Percentiles rank a stretch among this genome's conserved stretches.
phyloP scores from a whole-genome alignment of 1,140 invertebrate species.

The Drosophila sturtevanti region DNA sequence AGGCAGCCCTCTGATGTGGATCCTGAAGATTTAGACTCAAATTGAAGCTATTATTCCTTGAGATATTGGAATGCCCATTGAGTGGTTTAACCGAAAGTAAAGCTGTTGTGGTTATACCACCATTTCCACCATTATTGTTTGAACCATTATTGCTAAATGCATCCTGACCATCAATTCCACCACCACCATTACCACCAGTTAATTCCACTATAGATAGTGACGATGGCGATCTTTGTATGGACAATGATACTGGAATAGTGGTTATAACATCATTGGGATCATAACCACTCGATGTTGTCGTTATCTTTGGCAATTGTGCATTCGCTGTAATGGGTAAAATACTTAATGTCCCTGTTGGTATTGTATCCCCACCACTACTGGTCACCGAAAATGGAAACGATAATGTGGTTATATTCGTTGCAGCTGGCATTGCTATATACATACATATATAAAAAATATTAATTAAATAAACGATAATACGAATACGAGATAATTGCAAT shows the following conservation, averaged over 20 bases:
- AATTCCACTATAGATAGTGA: constrained; percentile 70
- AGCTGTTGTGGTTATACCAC: constrained; percentile 66
- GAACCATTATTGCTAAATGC: constrained; percentile 46
- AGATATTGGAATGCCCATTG: constrained; percentile 60
- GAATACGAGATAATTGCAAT: too few species aligned
- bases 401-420: constrained; percentile 72
- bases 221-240: constrained; percentile 71
- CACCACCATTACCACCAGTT: constrained; percentile 40
- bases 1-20: constrained; percentile 49
- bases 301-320: constrained; percentile 72
- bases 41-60: constrained; percentile 76
- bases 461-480: too few species aligned
- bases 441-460: too few species aligned
- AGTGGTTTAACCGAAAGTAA: constrained; percentile 72
- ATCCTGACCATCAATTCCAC: constrained; percentile 27
- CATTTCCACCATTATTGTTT: constrained; percentile 39
- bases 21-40: constrained; percentile 69
- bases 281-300: constrained; percentile 64
- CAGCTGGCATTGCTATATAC: constrained; percentile 45
- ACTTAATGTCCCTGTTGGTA: constrained; percentile 70
- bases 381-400: constrained; percentile 78
- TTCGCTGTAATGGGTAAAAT: constrained; percentile 65
- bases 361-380: constrained; percentile 59
- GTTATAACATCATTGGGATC: constrained; percentile 74
- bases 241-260: constrained; percentile 73